Base-by-base conservation (phyloP, 1,140 invertebrate genomes). In the Atta cephalotes region DNA sequence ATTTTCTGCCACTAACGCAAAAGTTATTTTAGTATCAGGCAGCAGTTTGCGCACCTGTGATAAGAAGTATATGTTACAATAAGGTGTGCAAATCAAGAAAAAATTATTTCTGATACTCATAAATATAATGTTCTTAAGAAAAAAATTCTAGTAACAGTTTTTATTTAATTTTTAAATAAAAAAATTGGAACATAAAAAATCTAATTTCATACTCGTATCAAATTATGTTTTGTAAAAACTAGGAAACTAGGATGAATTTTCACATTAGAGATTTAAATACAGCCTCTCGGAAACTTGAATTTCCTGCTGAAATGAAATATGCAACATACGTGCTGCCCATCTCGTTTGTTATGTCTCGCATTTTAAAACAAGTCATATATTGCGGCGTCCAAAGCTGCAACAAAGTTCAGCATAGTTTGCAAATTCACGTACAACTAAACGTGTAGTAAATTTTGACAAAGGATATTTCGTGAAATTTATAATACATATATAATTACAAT, bases 31-130 rank as follows among this genome's bases (percentile, higher is more conserved):
- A 25, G 56, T 76, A 84, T 63, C 80, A 76, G 25, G 12, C 56
- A 84, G 49, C 70, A 49, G 70, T 62, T 62, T 25, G 80, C 28
- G 6, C 80, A 84, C 80, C 70, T 84, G 70, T 84, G 80, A 84
- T 84, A 84, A 84, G 25, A 82, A 18, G 35, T 53, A 58, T 62
- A 62, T 72, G 21, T 84, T 63, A 62, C 56, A 35, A 21, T 62
- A 70, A 62, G 56, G n/a, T 14, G 9, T 21, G 3, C 12, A 5
- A 74, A 56, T 58, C 21, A 18, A 74, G 18, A 74, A n/a, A n/a
- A 76, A 14, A 62, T 60, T 74, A 58, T 31, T 28, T 18, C 25
- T 7, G 12, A 68, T n/a, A 31, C 25, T 71, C 35, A 25, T 31
- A 56, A 60, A 72, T 9, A 16, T 14, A 5, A 72, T 9, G 18